phyloP scores from a whole-genome alignment of 1,140 invertebrate genomes.

The Procambarus virginalis region DNA sequence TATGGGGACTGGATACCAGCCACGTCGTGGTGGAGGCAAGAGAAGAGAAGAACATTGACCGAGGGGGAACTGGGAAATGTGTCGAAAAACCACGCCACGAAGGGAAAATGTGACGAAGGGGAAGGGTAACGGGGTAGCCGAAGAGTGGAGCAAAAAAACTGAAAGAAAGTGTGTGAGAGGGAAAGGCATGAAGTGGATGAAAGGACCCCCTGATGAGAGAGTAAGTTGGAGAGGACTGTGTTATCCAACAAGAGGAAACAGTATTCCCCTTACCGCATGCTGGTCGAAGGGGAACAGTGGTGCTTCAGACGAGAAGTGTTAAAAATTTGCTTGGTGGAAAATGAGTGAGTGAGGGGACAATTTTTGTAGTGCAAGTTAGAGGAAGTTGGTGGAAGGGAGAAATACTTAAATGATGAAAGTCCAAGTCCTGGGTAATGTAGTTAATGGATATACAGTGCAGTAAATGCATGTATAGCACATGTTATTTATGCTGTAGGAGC shows the following conservation, averaged over 20 bases:
- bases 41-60: background rate
- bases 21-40: background rate
- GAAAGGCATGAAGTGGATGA: no score
- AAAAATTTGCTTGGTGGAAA: background rate
- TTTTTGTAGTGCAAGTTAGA: background rate
- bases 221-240: background rate
- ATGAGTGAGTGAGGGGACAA: conserved; percentile 14
- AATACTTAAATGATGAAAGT: background rate
- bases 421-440: no score
- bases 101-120: background rate
- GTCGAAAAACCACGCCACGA: background rate
- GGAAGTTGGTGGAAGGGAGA: background rate
- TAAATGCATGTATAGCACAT: no score
- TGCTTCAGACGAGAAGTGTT: background rate
- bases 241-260: conserved; percentile 1
- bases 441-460: no score
- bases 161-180: no score
- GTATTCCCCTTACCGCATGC: conserved; percentile 22
- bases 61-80: background rate
- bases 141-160: background rate
- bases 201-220: no score
- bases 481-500: no score
- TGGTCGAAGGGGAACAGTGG: background rate
- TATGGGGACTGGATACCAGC: background rate
- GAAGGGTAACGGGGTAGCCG: background rate